Percentiles rank a stretch among this genome's conserved stretches.
Evolutionary conservation across 2,797 vertebrate species (phyloP).

Genomic region (Odontamblyopus rebecca): DNA sequence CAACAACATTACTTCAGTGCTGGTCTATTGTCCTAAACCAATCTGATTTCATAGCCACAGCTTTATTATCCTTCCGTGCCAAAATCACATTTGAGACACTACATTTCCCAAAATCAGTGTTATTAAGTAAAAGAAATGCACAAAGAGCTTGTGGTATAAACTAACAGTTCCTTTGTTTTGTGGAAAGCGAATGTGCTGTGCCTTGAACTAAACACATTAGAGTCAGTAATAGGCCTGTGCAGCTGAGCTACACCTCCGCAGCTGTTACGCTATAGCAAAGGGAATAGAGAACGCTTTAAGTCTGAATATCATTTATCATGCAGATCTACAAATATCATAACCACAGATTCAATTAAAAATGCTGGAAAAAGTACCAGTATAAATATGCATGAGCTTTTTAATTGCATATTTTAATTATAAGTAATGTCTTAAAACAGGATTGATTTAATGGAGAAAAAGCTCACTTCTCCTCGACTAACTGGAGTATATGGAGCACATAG

Average conservation of each 20-base stretch:
- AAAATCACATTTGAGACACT: neutral
- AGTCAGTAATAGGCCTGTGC: slow-evolving; percentile 7
- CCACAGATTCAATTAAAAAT: slow-evolving; percentile 3
- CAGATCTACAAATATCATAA: neutral
- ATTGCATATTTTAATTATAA: slow-evolving; percentile 4
- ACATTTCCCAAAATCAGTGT: slow-evolving; percentile 1
- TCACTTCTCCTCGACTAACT: neutral
- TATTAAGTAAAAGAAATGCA: slow-evolving; percentile 2
- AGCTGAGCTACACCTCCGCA: slow-evolving; percentile 3
- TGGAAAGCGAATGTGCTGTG: neutral
- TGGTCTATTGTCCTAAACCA: neutral
- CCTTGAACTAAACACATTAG: slow-evolving; percentile 16
- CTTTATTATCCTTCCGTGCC: neutral
- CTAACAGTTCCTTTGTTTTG: neutral
- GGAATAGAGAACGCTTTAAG: neutral
- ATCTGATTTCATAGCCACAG: neutral
- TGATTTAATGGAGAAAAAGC: neutral
- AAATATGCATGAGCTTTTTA: neutral
- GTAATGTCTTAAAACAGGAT: slow-evolving; percentile 2
- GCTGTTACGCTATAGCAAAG: slow-evolving; percentile 5
- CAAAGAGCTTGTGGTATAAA: neutral
- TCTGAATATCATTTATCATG: slow-evolving; percentile 8
- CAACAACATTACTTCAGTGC: neutral
- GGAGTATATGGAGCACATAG: slow-evolving; percentile 5
- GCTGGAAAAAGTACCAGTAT: neutral